Evolutionary conservation across 1,140 invertebrate species (phyloP).

Genomic region (Drosophila virilis): DNA sequence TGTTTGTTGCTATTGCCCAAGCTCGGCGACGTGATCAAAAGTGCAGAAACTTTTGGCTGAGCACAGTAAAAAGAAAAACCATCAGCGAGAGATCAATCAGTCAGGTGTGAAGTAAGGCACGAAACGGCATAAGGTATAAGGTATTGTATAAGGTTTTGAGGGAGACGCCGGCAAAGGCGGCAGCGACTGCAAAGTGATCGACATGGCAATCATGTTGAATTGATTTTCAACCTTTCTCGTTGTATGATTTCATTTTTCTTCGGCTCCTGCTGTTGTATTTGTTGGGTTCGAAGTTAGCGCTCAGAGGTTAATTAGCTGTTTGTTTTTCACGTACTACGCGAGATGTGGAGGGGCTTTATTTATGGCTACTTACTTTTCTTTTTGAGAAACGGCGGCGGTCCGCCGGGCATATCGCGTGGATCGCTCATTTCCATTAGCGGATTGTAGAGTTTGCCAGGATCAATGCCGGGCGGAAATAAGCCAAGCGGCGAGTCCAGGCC

Average conservation of each 20-base stretch:
- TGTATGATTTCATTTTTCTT: constrained; percentile 1
- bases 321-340: constrained; percentile 49
- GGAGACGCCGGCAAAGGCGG: constrained; percentile 7
- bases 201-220: constrained; percentile 73
- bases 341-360: neutral
- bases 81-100: constrained; percentile 56
- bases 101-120: constrained; percentile 78
- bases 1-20: constrained; percentile 21
- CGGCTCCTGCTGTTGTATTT: constrained; percentile 24
- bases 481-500: constrained; percentile 89
- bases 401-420: constrained; percentile 85
- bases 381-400: constrained; percentile 87
- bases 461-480: constrained; percentile 89
- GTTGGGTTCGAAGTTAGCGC: constrained; percentile 29
- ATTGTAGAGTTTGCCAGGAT: constrained; percentile 88
- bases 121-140: constrained; percentile 33
- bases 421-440: constrained; percentile 89
- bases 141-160: neutral
- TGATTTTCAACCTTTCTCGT: constrained; percentile 55
- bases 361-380: constrained; percentile 88
- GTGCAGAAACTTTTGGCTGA: constrained; percentile 37
- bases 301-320: constrained; percentile 77
- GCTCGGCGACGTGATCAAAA: constrained; percentile 63
- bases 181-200: constrained; percentile 59
- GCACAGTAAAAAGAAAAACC: constrained; percentile 7